Base-by-base conservation (phyloP, 2,888 invertebrate genomes). In the Philhelius pedissequus region DNA sequence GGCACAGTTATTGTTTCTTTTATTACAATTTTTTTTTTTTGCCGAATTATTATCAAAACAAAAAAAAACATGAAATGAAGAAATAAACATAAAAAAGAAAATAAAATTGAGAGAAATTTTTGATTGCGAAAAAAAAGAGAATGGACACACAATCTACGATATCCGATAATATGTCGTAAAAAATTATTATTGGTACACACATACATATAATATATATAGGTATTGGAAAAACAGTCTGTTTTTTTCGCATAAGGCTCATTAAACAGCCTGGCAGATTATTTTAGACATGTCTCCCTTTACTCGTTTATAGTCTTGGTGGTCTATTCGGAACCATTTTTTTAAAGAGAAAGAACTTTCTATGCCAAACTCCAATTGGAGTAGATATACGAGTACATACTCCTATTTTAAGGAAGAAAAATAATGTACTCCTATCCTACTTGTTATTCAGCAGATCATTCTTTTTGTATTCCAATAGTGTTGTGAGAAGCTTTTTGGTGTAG, bases 11-110 rank as follows among this genome's bases (percentile, higher is more conserved):
- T 71, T 76, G 64, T 71, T 78, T 20, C 13, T 45, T 38, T 70
- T 56, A 18, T 66, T 30, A 20, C n/a, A n/a, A n/a, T n/a, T n/a
- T 38, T n/a, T 62, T 56, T 40, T 6, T 7, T 58, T 50, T 43
- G 35, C 52, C 43, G 45, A 81, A 66, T 81, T 71, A 71, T 71
- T 64, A 66, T 45, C n/a, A n/a, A n/a, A n/a, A n/a, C n/a, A 50
- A 43, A 70, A 70, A 35, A 48, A 13, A 48, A 48, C 70, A 70
- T 43, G 52, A 66, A 81, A 81, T 76, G 45, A 76, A 76, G 71
- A 76, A 77, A 71, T 71, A 70, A 76, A 68, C 52, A 81, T 81
- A 81, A 81, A 80, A 62, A 62, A 35, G n/a, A 81, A 75, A 64
- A 76, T 58, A 30, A 62, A 62, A 52, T 66, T 68, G 25, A 22